Evolutionary conservation across 2,797 vertebrate genomes (phyloP), one percentile per base, ranked within the genome.

Genomic region (Anabas testudineus): DNA sequence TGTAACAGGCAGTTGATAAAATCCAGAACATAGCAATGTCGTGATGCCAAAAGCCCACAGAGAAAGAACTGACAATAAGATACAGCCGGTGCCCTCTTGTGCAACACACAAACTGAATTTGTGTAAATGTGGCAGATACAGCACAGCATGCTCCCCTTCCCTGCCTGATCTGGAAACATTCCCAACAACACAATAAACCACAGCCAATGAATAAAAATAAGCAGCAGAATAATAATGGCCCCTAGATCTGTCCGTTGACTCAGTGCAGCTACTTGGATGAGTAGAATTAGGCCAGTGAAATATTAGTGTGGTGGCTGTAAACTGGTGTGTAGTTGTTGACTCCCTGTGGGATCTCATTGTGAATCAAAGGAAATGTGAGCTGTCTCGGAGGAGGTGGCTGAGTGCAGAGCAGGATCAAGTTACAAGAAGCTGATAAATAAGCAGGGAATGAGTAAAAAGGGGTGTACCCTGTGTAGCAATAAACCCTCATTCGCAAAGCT

Each of bases 301-400:
- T 9, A 65, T 14, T 48, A 56, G 71, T 7, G 26, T n/a, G 24
- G 74, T 75, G 79, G 52, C 71, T 73, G 74, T 19, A 67, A 79
- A 68, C 57, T 65, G 39, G 61, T 46, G 64, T 42, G 65, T 54
- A 56, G 59, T 47, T 78, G 88, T 90, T 86, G 83, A 79, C 81
- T 87, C 89, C 76, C 81, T 41, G 54, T 72, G 69, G 78, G 83
- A 75, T n/a, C 76, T 71, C 30, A 10, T 73, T 58, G 78, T 72
- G 85, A 89, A 88, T 87, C 67, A 82, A 87, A 88, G 86, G 90
- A 90, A 92, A 89, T 75, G 81, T 30, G 87, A 90, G 83, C 84
- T 7, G 76, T 82, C 86, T 87, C 56, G 0, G 79, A 89, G 91
- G 91, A 91, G 86, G 90, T 39, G 79, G 73, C 69, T 36, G 18